phyloP scores from a whole-genome alignment of 2,888 invertebrate species.

The Dendrolimus houi region DNA sequence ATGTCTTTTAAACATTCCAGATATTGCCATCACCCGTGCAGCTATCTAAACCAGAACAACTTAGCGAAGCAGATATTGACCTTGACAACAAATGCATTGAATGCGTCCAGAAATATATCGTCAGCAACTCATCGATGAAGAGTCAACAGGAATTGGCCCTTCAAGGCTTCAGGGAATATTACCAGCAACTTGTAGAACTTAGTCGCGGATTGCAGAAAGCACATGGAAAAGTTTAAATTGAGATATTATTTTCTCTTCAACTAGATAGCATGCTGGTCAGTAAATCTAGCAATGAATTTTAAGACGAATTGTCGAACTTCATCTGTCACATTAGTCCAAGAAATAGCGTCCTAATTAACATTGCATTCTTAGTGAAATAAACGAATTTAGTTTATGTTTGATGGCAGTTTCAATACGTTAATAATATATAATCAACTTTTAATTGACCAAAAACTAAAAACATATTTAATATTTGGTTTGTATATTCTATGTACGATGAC shows the following conservation, averaged over 20 bases:
- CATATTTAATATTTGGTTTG: too few species aligned
- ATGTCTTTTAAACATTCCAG: slow-evolving; percentile 25
- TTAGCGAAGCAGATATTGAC: slow-evolving; percentile 71
- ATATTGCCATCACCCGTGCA: slow-evolving; percentile 57
- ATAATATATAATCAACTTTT: too few species aligned
- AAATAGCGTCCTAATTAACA: too few species aligned
- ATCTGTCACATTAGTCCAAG: too few species aligned
- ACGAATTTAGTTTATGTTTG: too few species aligned
- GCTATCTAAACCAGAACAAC: slow-evolving; percentile 54
- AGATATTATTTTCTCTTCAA: slow-evolving; percentile 6
- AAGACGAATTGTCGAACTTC: too few species aligned
- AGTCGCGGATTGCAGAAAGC: slow-evolving; percentile 80
- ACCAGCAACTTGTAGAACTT: slow-evolving; percentile 75
- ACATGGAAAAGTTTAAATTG: slow-evolving; percentile 71
- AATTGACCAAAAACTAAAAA: too few species aligned
- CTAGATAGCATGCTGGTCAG: too few species aligned
- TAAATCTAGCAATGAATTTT: too few species aligned
- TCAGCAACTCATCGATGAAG: slow-evolving; percentile 78
- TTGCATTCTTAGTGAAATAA: too few species aligned
- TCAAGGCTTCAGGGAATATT: slow-evolving; percentile 82
- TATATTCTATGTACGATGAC: too few species aligned
- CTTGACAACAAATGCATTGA: slow-evolving; percentile 74
- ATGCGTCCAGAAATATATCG: slow-evolving; percentile 78
- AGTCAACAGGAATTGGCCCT: slow-evolving; percentile 82
- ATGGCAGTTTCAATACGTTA: too few species aligned